phyloP scores from a whole-genome alignment of 1,140 invertebrate genomes.

The Leptinotarsa undecemlineata region DNA sequence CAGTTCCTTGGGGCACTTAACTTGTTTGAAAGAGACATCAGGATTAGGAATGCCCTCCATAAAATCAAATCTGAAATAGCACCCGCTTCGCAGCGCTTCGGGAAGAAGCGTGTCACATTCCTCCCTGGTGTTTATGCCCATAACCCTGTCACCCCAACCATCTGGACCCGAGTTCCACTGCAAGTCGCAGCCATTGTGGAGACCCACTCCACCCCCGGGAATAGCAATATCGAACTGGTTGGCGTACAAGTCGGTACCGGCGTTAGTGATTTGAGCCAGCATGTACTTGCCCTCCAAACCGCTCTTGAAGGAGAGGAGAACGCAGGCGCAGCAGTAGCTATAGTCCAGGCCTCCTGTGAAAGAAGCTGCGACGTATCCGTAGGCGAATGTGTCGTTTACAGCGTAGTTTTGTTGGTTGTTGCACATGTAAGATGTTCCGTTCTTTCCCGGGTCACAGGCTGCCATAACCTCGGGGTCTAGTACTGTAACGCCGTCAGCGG shows the following conservation, averaged over 20 bases:
- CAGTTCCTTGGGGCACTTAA: slow-evolving; percentile 32
- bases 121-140: slow-evolving; percentile 24
- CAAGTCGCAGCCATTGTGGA: slow-evolving; percentile 23
- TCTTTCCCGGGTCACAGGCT: slow-evolving; percentile 25
- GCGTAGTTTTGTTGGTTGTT: slow-evolving; percentile 30
- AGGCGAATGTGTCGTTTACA: slow-evolving; percentile 29
- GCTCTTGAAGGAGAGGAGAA: slow-evolving; percentile 27
- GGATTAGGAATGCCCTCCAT: slow-evolving; percentile 33
- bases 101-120: slow-evolving; percentile 32
- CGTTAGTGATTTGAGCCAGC: slow-evolving; percentile 31
- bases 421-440: slow-evolving; percentile 27
- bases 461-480: slow-evolving; percentile 24
- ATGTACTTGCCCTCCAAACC: slow-evolving; percentile 27
- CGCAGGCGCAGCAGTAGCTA: slow-evolving; percentile 25
- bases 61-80: slow-evolving; percentile 35
- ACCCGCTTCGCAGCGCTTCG: slow-evolving; percentile 28
- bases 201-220: slow-evolving; percentile 36
- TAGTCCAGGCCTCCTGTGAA: slow-evolving; percentile 22
- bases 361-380: slow-evolving; percentile 34
- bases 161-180: slow-evolving; percentile 26
- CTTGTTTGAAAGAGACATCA: slow-evolving; percentile 31
- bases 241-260: slow-evolving; percentile 18
- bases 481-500: slow-evolving; percentile 28
- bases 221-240: slow-evolving; percentile 32
- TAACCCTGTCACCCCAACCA: slow-evolving; percentile 35